Percentiles rank a stretch among this genome's conserved stretches.
Conservation (phyloP, 2,888 invertebrate genomes). For the Meteorus cinctellus region DNA sequence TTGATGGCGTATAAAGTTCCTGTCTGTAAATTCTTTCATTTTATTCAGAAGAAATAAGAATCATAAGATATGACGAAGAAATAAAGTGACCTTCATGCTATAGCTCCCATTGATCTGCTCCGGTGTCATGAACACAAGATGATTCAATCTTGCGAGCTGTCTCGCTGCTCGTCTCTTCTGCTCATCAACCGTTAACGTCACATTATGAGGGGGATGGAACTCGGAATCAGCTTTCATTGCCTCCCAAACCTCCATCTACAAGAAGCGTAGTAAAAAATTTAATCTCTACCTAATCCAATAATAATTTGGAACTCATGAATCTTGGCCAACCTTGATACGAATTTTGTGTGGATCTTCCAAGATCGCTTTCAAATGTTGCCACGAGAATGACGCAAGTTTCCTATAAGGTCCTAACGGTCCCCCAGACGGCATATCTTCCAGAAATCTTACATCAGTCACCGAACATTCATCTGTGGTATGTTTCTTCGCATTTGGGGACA, state of each 20-base stretch:
- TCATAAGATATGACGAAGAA: background rate
- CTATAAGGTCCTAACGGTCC: slow-evolving; percentile 77
- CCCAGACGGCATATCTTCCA: slow-evolving; percentile 60
- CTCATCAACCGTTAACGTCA: slow-evolving; percentile 81
- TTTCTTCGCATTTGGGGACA: slow-evolving; percentile 13
- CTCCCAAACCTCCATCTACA: slow-evolving; percentile 85
- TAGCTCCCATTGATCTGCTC: slow-evolving; percentile 79
- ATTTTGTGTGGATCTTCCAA: slow-evolving; percentile 76
- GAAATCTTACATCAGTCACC: slow-evolving; percentile 59
- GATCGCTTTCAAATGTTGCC: slow-evolving; percentile 75
- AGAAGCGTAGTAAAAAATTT: slow-evolving; percentile 42
- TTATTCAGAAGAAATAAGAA: background rate
- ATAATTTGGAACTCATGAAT: background rate
- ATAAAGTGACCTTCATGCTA: slow-evolving; percentile 76
- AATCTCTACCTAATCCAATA: background rate
- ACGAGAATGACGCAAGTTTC: slow-evolving; percentile 75
- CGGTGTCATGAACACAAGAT: slow-evolving; percentile 79
- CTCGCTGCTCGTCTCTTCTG: slow-evolving; percentile 82
- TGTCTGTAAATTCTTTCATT: slow-evolving; percentile 75
- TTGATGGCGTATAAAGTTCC: slow-evolving; percentile 84
- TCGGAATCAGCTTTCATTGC: slow-evolving; percentile 86
- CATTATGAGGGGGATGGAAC: slow-evolving; percentile 78
- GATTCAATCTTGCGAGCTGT: slow-evolving; percentile 80
- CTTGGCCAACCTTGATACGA: slow-evolving; percentile 74
- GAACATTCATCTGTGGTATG: background rate